Conservation (phyloP, 2,113 vertebrate genomes). For the Crotalus horridus region DNA sequence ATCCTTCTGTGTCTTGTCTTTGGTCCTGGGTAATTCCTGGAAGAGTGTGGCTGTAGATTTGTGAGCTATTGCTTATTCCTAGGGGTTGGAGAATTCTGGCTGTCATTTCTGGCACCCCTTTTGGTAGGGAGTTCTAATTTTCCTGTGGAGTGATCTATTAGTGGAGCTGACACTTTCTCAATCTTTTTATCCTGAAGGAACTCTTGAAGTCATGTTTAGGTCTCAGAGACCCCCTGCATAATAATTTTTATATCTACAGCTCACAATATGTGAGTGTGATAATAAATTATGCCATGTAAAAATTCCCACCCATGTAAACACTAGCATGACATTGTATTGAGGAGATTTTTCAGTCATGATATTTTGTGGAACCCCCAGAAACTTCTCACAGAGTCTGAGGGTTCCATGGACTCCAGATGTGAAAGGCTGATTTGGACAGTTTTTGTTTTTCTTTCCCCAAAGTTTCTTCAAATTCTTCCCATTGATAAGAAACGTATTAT, state of each 20-base stretch:
- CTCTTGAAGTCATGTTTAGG: background rate
- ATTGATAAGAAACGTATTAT: slow-evolving; percentile 34
- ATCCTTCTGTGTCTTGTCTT: no score
- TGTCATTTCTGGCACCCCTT: no score
- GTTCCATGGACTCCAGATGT: background rate
- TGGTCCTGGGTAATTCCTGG: no score
- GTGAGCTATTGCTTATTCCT: no score
- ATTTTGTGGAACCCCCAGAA: background rate
- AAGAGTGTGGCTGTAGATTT: no score
- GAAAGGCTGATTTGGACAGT: background rate
- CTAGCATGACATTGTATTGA: background rate
- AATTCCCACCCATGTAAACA: background rate
- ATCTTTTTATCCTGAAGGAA: background rate
- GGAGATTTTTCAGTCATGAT: background rate
- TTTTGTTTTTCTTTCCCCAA: background rate
- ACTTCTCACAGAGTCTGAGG: background rate
- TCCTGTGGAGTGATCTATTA: background rate
- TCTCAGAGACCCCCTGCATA: background rate
- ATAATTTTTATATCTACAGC: background rate
- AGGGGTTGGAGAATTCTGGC: no score
- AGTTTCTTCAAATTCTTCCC: slow-evolving; percentile 12
- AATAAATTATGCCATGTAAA: background rate
- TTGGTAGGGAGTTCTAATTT: background rate
- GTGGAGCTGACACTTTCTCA: background rate
- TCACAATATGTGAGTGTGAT: background rate